Percentiles rank a stretch among this genome's conserved stretches.
phyloP scores from a whole-genome alignment of 2,797 vertebrate genomes.

The Macrochelys suwanniensis region DNA sequence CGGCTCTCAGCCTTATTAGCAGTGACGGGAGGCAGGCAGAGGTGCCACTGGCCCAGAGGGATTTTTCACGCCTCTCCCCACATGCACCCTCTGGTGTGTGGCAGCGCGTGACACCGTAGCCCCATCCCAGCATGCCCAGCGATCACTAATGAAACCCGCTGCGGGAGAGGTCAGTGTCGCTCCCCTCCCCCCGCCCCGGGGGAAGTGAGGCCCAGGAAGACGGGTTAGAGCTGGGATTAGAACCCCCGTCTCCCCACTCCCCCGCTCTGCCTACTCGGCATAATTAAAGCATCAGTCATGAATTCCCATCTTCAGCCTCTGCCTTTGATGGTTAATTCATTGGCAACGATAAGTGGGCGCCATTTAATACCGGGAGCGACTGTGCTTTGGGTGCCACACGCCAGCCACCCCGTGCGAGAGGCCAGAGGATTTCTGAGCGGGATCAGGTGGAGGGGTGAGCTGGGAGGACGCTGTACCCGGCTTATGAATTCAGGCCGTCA shows the following conservation, averaged over 20 bases:
- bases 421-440: background rate
- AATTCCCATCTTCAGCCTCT: background rate
- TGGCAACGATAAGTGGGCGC: background rate
- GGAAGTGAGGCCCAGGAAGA: background rate
- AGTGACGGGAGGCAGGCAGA: background rate
- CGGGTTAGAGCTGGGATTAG: background rate
- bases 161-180: background rate
- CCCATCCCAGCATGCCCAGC: background rate
- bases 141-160: accelerated
- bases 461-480: too few species aligned
- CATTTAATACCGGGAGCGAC: background rate
- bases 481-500: background rate
- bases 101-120: background rate
- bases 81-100: background rate
- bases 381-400: background rate
- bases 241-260: background rate
- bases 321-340: background rate
- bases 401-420: background rate
- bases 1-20: background rate
- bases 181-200: background rate
- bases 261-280: background rate
- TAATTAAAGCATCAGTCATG: background rate
- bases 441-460: background rate
- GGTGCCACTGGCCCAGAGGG: background rate
- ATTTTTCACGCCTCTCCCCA: background rate